These are phyloP conservation scores for Nycteola revayana DNA, from an alignment of 2,888 invertebrate genomes.

Conservation along the genomic window DNA sequence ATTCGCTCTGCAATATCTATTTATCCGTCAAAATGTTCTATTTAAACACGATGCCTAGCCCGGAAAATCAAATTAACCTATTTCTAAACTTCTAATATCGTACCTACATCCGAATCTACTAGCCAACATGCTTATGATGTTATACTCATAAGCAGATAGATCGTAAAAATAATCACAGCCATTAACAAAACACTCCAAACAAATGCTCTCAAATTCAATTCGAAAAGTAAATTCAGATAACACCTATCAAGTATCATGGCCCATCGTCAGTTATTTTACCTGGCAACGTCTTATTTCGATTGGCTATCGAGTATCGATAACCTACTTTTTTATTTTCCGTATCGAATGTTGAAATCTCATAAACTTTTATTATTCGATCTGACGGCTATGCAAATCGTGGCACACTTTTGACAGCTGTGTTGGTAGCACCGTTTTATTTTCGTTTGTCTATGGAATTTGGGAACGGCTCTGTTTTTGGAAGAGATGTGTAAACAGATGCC, in stretches of 20 bases:
- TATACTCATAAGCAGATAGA: too few species aligned
- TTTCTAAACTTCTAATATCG: too few species aligned
- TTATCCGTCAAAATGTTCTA: too few species aligned
- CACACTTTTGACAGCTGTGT: conserved; percentile 13
- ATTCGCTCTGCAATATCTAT: too few species aligned
- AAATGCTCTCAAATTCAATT: too few species aligned
- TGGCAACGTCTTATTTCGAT: conserved; percentile 16
- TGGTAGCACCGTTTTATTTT: conserved; percentile 6
- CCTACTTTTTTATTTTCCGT: conserved; percentile 14
- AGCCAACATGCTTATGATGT: too few species aligned
- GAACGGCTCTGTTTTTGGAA: conserved; percentile 3
- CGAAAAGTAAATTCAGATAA: conserved; percentile 8
- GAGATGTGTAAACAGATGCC: background rate
- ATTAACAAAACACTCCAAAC: too few species aligned
- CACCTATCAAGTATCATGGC: conserved; percentile 11
- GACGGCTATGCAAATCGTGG: conserved; percentile 12
- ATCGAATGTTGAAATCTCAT: conserved; percentile 6
- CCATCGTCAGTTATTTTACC: conserved; percentile 13
- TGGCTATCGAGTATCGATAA: conserved; percentile 11
- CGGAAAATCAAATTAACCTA: too few species aligned
- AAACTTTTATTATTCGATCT: conserved; percentile 8
- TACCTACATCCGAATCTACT: too few species aligned
- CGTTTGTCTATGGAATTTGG: conserved; percentile 4
- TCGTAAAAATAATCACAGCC: too few species aligned
- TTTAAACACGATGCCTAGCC: too few species aligned